Evolutionary conservation across 2,888 invertebrate species (phyloP), one percentile per base, ranked within the genome.

Genomic region (Andrena camellia): DNA sequence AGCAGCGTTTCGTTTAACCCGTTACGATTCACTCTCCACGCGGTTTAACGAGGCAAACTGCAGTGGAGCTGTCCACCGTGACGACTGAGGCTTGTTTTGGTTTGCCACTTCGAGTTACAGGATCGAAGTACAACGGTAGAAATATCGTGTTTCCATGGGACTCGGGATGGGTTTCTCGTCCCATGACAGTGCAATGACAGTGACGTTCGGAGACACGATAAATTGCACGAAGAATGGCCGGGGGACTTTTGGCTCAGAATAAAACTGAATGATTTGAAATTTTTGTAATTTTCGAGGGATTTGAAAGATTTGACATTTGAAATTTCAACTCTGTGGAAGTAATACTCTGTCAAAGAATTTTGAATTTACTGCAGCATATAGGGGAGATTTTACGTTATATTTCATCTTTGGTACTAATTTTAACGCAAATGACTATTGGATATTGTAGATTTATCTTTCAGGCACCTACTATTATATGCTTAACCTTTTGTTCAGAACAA

Each of bases 81-180:
- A 89, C 88, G 81, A 48, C 54, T 7, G 82, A 60, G 29, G 74
- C 81, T 73, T 79, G 84, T 83, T 85, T 84, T 84, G 81, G 78
- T 79, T 78, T 59, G 81, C 83, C 83, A 83, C 78, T 83, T 77
- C 74, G 74, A 81, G 67, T 72, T 82, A 75, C 83, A 76, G 78
- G 77, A 76, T 77, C 84, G 82, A 76, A 86, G 89, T 88, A 88
- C 73, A 86, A 86, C 90, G 86, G 78, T 67, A 78, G 84, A 83
- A 87, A 89, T 90, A 91, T 91, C 91, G 88, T 84, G 80, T 91
- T 91, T 90, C 91, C 90, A 90, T 91, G 91, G 83, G 91, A 91
- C 67, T 88, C 86, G 67, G 81, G 88, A 86, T 83, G 68, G 74
- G 77, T 80, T 81, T 89, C 84, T 88, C 74, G 83, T 91, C 91